Base-by-base conservation (phyloP, 1,140 invertebrate species). In the Drosophila simulans region DNA sequence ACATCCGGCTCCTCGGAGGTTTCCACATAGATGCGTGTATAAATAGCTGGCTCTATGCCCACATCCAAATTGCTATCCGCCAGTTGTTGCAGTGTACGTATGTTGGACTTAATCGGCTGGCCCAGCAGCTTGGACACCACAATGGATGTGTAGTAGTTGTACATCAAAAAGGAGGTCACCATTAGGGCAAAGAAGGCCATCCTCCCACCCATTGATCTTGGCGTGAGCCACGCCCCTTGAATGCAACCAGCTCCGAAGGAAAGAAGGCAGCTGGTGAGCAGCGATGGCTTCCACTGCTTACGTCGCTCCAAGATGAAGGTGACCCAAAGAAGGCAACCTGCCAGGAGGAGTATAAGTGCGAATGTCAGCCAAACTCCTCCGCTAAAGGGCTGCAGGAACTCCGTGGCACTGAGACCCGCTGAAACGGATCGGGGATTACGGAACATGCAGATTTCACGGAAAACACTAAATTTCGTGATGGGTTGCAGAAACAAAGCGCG, bases 111-210 rank as follows among this genome's bases (percentile, higher is more conserved):
- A 8, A 76, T 70, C 0, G 86, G 77, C 13, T 77, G 64, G 0
- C 86, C 91, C 49, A 92, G 27, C 13, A 92, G 42, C 5, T 72
- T 76, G 15, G 91, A 91, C 0, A 92, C 90, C 45, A 92, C 86
- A 40, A 92, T 60, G 2, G 91, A 92, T 5, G 91, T 92, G 49
- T 92, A 92, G 55, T 92, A 92, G 43, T 92, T 92, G 58, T 92
- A 91, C 60, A 92, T 79, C 0, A 92, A 42, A 31, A 91, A 91
- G 0, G 75, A 83, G 8, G 75, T 77, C 12, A 92, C 25, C 66
- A 86, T 89, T 3, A 92, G 35, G 2, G 81, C 77, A 49, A 81
- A 83, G 42, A 91, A 92, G 5, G 68, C 77, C 63, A 91, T 90
- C 10, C 91, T 73, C 1, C 91, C 91, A n/a, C 91, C 90, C 5